Evolutionary conservation across 1,140 invertebrate species (phyloP).

Genomic region (Ctenoplectra terminalis): DNA sequence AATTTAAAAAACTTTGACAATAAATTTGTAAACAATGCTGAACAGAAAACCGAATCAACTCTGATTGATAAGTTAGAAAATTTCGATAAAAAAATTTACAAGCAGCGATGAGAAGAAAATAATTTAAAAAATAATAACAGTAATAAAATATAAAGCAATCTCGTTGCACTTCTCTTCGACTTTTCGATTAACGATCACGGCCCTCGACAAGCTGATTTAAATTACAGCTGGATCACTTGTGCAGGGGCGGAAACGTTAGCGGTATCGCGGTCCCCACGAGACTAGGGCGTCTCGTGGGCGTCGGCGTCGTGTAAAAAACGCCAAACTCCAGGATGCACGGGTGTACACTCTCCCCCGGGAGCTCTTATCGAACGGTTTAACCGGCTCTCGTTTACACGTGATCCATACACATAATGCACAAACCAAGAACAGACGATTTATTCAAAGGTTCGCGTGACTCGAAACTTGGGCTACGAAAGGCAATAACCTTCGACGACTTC

Average conservation of each 20-base stretch:
- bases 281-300: conserved; percentile 53
- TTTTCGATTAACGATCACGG: no score
- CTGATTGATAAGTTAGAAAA: no score
- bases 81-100: no score
- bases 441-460: conserved; percentile 40
- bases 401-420: conserved; percentile 5
- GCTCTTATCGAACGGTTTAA: conserved; percentile 47
- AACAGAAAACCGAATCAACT: no score
- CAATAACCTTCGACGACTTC: conserved; percentile 39
- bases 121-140: not conserved
- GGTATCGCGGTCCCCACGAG: conserved; percentile 34
- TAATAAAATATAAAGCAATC: not conserved
- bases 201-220: conserved; percentile 6
- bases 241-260: conserved; percentile 32
- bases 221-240: conserved; percentile 38
- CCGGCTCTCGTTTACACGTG: conserved; percentile 21
- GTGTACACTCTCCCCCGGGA: conserved; percentile 12
- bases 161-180: not conserved
- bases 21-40: no score
- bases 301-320: conserved; percentile 23
- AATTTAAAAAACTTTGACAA: no score
- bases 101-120: not conserved
- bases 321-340: conserved; percentile 7
- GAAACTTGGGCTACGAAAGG: conserved; percentile 13
- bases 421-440: conserved; percentile 48